Base-by-base conservation (phyloP, 2,113 vertebrate species). In the Jaculus jaculus region DNA sequence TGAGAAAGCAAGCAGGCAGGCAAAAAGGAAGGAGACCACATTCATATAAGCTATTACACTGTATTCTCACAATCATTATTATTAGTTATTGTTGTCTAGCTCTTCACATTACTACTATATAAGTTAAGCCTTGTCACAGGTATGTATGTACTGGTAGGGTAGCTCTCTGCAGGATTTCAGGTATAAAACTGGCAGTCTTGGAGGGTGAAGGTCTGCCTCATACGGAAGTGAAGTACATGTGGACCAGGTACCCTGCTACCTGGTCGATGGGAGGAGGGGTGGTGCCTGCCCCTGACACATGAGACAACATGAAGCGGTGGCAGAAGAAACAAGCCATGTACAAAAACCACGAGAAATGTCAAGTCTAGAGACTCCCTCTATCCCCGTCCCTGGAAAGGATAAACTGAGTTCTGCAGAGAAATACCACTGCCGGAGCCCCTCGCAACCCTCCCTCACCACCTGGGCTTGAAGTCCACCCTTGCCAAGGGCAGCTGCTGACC, bases 191-290 rank as follows among this genome's bases (percentile, higher is more conserved):
- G 51, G 34, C 20, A 47, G 26, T 71, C 87, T 30, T 60, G 34
- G 51, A 28, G 17, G 8, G 20, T 7, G 87, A 34, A 16, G 61
- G 65, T 7, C n/a, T 32, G 20, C 47, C 37, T 17, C 78, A 15
- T 9, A 30, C 39, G 3, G 68, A 65, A 69, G 63, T 7, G 6
- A 1, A 24, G 6, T 11, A 21, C 1, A 2, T 18, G 47, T 0
- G 2, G 47, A 34, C 13, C 2, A 23, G 34, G 74, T 21, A 9
- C 9, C 63, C 60, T 2, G 7, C 51, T 23, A 4, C 23, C 12
- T 26, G 68, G 39, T 51, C 91, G 37, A 30, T 15, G 37, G 51
- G 24, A 63, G 4, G 5, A 37, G 26, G 9, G 20, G 26, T 11
- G 28, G 37, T 10, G 12, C n/a, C 71, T 75, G 37, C 15, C 28